phyloP scores from a whole-genome alignment of 2,888 invertebrate genomes.

The Drosophila atripex region DNA sequence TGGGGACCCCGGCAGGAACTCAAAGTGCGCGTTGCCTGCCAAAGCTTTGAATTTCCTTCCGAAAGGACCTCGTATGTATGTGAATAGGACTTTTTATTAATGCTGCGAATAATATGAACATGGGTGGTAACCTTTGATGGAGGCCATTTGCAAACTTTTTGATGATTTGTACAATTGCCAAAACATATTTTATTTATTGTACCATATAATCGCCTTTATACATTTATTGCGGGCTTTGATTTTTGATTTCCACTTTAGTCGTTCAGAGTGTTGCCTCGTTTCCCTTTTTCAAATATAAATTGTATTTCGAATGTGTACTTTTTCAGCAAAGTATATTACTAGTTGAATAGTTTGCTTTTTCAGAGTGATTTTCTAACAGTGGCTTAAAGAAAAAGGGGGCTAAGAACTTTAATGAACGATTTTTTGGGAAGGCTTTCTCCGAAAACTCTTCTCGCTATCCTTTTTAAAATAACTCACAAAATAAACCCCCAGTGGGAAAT shows the following conservation, averaged over 20 bases:
- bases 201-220: constrained; percentile 15
- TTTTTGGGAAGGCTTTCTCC: not conserved
- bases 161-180: constrained; percentile 18
- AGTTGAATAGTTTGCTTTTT: constrained; percentile 77
- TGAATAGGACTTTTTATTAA: constrained; percentile 17
- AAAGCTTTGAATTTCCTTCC: constrained; percentile 16
- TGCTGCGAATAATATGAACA: constrained; percentile 34
- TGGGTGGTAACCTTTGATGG: constrained; percentile 27
- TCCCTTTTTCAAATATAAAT: not conserved
- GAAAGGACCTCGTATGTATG: not conserved
- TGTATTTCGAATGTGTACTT: not conserved
- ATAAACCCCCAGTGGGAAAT: not conserved
- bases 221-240: not conserved
- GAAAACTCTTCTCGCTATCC: not conserved
- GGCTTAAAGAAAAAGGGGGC: constrained; percentile 2
- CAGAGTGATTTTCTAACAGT: constrained; percentile 32
- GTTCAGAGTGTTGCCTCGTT: not conserved
- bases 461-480: not conserved
- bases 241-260: not conserved
- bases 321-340: constrained; percentile 17
- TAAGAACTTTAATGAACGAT: not conserved
- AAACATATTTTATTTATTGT: constrained; percentile 16
- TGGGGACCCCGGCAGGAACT: constrained; percentile 6
- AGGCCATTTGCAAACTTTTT: constrained; percentile 11
- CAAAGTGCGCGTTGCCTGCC: constrained; percentile 27